Conservation (phyloP, 1,140 invertebrate genomes). For the Tribolium castaneum region DNA sequence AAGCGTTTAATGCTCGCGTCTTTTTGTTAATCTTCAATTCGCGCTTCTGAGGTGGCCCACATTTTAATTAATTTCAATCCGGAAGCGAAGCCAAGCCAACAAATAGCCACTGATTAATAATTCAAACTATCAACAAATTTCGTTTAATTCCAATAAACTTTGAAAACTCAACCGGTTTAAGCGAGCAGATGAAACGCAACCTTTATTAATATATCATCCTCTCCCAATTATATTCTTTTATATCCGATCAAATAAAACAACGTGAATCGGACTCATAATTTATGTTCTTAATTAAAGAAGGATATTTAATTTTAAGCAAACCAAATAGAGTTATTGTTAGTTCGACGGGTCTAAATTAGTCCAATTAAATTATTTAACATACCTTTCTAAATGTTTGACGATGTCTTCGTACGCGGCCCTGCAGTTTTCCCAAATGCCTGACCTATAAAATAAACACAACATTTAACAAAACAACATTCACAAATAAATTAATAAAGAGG, state of each 20-base stretch:
- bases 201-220: no score
- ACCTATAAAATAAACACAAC: conserved; percentile 69
- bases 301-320: not conserved
- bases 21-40: not conserved
- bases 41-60: not conserved
- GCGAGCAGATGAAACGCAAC: no score
- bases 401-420: conserved; percentile 92
- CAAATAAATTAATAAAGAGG: no score
- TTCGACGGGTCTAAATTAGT: not conserved
- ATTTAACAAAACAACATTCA: not conserved
- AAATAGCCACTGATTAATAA: not conserved
- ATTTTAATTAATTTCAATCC: not conserved
- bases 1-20: not conserved
- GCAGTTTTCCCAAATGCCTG: conserved; percentile 94
- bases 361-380: conserved; percentile 63
- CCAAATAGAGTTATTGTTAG: not conserved
- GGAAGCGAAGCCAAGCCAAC: not conserved
- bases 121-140: not conserved
- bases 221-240: not conserved
- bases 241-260: not conserved
- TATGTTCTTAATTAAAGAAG: not conserved
- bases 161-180: not conserved
- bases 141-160: not conserved
- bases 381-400: conserved; percentile 92
- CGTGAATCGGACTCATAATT: not conserved